These are phyloP conservation scores for Arctia plantaginis DNA, from an alignment of 2,888 invertebrate genomes.

Conservation along the genomic window DNA sequence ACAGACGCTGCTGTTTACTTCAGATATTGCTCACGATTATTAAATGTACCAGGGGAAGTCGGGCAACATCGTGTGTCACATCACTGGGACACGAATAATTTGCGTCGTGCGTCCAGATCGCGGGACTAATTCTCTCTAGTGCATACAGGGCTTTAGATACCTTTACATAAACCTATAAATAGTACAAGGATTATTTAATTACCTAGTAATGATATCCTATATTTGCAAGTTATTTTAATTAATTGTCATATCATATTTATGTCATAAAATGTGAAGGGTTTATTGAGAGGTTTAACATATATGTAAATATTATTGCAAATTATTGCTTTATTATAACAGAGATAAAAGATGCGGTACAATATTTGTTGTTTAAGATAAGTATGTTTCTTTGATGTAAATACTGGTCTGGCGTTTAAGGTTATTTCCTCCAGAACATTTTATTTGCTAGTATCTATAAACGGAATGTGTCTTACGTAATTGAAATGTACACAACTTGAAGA, in stretches of 20 bases:
- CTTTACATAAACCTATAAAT: neutral
- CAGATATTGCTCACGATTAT: too few species aligned
- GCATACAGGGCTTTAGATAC: neutral
- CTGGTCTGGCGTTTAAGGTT: neutral
- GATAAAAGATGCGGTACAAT: neutral
- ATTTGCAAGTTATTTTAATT: neutral
- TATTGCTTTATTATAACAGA: neutral
- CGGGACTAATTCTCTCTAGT: neutral
- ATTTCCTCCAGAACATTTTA: neutral
- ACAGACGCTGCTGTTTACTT: conserved; percentile 16
- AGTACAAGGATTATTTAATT: neutral
- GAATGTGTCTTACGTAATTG: neutral
- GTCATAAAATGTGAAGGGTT: neutral
- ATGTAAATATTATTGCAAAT: neutral
- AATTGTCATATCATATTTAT: neutral
- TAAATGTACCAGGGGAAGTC: too few species aligned
- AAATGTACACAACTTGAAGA: too few species aligned
- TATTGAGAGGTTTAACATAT: neutral
- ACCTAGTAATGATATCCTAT: neutral
- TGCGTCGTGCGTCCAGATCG: neutral
- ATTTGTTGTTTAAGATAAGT: neutral
- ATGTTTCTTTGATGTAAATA: neutral
- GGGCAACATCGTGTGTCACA: neutral
- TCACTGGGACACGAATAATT: neutral
- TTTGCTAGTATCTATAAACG: neutral